phyloP scores from a whole-genome alignment of 1,140 invertebrate genomes.

The Lepidurus arcticus region DNA sequence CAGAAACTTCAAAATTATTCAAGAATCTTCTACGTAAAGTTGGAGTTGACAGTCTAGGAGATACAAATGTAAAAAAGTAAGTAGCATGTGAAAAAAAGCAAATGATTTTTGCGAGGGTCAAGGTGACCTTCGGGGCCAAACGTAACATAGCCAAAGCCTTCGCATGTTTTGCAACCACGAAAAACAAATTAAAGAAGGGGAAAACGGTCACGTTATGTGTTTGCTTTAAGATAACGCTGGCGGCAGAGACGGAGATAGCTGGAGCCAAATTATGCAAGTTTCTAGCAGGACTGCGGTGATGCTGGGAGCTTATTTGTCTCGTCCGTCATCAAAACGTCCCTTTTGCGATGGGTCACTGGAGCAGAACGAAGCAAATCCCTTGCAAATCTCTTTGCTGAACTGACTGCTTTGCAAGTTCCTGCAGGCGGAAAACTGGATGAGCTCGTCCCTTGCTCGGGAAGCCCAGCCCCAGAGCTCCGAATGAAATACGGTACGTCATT shows the following conservation, averaged over 20 bases:
- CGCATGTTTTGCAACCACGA: neutral
- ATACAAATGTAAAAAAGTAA: too few species aligned
- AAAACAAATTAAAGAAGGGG: neutral
- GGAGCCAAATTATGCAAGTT: neutral
- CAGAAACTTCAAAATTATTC: too few species aligned
- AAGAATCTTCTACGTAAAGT: too few species aligned
- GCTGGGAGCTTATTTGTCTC: conserved; percentile 3
- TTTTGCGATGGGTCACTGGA: conserved; percentile 1
- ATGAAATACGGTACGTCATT: neutral
- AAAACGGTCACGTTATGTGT: neutral
- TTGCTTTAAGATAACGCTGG: neutral
- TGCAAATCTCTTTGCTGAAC: neutral
- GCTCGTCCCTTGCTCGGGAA: conserved; percentile 1
- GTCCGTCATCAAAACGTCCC: conserved; percentile 20
- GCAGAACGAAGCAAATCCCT: neutral
- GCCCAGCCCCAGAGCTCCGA: neutral
- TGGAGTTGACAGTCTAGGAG: too few species aligned
- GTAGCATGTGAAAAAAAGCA: neutral
- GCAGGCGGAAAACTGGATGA: neutral
- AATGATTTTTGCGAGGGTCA: neutral
- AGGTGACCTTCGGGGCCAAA: neutral
- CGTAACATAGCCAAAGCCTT: neutral
- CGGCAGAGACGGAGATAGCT: neutral
- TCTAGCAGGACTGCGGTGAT: neutral
- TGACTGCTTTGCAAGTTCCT: conserved; percentile 10